Base-by-base conservation (phyloP, 37 sponge, comb jelly and placozoan species). In the Amphimedon queenslandica region DNA sequence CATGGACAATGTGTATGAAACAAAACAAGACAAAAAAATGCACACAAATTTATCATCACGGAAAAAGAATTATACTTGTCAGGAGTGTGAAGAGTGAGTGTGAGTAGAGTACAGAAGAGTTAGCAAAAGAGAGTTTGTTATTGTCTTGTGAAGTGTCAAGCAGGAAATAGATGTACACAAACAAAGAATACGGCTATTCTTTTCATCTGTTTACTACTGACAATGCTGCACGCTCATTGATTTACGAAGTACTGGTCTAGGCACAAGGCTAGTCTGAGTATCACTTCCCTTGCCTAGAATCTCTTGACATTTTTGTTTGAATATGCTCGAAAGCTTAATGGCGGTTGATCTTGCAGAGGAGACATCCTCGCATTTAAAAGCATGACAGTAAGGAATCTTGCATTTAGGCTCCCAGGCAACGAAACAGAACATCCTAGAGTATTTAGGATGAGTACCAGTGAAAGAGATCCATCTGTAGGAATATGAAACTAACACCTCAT, bases 311-410 rank as follows among this genome's bases (percentile, higher is more conserved):
- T 73, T 78, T 20, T 53, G 72, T 18, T 68, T 51, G 42, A 87
- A 87, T 23, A 87, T 63, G 23, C 66, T 76, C 3, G 74, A 65
- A 28, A 87, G 55, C 31, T 36, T 27, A 11, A 32, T 32, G 11
- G 88, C 82, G 23, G 76, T 67, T 34, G 36, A 55, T 16, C 42
- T 42, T 0, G 82, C 79, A 32, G 57, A 58, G 3, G 56, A 66
- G 21, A 41, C 43, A 64, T 76, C 68, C 25, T 75, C 80, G 63
- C 90, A 89, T 58, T 89, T 89, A 64, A 89, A 89, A 0, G 75
- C 90, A 71, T 89, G 76, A 58, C 90, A 89, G 41, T 64, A 89
- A 0, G 81, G 73, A 21, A 61, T 42, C 27, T 41, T 55, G 1
- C 37, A 42, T 33, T 72, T 38, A 1, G 64, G 31, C 42, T 80